A percentile compares a stretch with the other conserved stretches of the same genome.
Conservation (phyloP, 2,888 invertebrate species). For the Philopedon plagiatum region DNA sequence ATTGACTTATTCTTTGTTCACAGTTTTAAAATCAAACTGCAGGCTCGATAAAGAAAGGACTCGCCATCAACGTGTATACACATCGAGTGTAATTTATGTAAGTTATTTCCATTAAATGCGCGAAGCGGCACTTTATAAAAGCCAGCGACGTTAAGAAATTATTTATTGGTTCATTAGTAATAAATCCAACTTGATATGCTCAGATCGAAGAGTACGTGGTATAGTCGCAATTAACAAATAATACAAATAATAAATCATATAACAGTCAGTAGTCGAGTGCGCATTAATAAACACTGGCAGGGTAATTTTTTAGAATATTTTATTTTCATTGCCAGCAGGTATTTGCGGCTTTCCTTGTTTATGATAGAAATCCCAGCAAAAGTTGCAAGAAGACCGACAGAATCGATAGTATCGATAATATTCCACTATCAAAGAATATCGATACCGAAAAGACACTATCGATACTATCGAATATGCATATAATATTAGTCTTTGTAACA, state of each 20-base stretch:
- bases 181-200: conserved; percentile 42
- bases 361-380: no score
- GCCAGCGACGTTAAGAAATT: conserved; percentile 41
- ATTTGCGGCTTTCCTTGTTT: no score
- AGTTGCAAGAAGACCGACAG: no score
- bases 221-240: conserved; percentile 28
- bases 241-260: conserved; percentile 7
- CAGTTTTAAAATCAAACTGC: not conserved
- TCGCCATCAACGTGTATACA: conserved; percentile 21
- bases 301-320: not conserved
- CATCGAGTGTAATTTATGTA: conserved; percentile 40
- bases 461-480: no score
- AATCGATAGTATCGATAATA: no score
- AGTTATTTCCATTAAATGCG: conserved; percentile 44
- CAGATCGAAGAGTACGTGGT: conserved; percentile 28
- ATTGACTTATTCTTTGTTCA: conserved; percentile 3
- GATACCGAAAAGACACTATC: no score
- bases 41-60: conserved; percentile 22
- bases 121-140: conserved; percentile 43
- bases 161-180: conserved; percentile 48
- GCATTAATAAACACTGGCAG: not conserved
- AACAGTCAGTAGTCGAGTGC: not conserved
- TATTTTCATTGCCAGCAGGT: no score
- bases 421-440: no score
- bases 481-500: no score